phyloP scores from a whole-genome alignment of 1,140 invertebrate species.

The Wiebesia pumilae region DNA sequence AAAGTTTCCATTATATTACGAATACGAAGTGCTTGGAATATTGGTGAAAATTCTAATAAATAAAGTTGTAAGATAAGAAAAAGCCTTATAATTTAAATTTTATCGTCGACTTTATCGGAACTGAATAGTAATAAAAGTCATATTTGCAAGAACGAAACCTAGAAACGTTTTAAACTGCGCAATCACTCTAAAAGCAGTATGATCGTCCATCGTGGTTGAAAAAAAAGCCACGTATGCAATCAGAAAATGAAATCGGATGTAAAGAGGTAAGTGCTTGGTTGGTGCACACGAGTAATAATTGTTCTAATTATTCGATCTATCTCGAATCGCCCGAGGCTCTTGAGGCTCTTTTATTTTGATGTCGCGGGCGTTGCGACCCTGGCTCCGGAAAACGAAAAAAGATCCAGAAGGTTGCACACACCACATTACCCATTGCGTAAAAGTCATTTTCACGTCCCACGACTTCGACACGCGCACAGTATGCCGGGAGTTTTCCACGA shows the following conservation, averaged over 20 bases:
- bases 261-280: neutral
- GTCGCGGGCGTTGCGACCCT: constrained; percentile 29
- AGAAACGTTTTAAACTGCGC: neutral
- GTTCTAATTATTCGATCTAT: too few relatives aligned
- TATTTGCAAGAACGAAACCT: neutral
- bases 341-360: constrained; percentile 29
- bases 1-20: too few relatives aligned
- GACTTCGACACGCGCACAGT: constrained; percentile 30
- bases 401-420: constrained; percentile 48
- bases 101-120: neutral
- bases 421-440: constrained; percentile 45
- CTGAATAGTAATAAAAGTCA: neutral
- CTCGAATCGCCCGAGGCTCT: neutral
- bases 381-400: constrained; percentile 44
- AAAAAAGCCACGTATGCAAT: constrained; percentile 7
- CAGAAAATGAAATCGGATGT: neutral
- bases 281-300: too few relatives aligned
- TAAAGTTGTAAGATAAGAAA: neutral
- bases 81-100: neutral
- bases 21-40: too few relatives aligned
- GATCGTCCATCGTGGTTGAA: neutral
- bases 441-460: constrained; percentile 23
- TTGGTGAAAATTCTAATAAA: neutral
- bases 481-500: constrained; percentile 24
- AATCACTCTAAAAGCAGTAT: neutral